Evolutionary conservation across 2,797 vertebrate species (phyloP), one percentile per base, ranked within the genome.

Genomic region (Xerus rutilus): DNA sequence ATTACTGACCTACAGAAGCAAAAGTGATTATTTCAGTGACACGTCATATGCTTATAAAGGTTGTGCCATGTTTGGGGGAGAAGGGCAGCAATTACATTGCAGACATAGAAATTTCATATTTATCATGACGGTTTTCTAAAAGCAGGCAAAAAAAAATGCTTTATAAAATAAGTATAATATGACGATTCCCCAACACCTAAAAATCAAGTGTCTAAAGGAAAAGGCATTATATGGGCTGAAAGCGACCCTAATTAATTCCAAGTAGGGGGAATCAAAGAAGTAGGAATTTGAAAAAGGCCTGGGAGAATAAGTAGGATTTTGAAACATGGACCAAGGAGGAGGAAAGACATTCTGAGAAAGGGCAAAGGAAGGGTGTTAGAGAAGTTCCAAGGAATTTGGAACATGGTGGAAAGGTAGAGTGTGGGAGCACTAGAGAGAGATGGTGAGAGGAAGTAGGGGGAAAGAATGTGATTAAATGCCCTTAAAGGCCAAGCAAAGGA

Each of bases 261-360:
- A 45, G 35, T 64, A 43, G 39, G 4, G 14, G 39, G 7, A 70
- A 59, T 76, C n/a, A 89, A 73, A 67, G 28, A 86, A 59, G 14
- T 7, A 91, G 74, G 49, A 65, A 65, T 65, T 72, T 73, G 54
- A 88, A 14, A 10, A 39, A 10, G 45, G 30, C 2, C 2, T 78
- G 79, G 52, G 30, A 91, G 17, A 94, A 76, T 30, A 72, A 59
- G 15, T 10, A 83, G 47, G 18, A 69, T 91, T 96, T 77, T 86
- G 54, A 92, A 95, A 62, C 49, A 76, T 3, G 25, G 62, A 64
- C 32, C 49, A 13, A 39, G 73, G 73, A 4, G 21, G 25, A 91
- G 45, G 69, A 91, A 90, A 69, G 65, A 17, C 15, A 62, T 69
- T 54, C 54, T 47, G 49, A 28, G 15, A 94, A 81, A 74, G 39